Evolutionary conservation across 1,140 invertebrate species (phyloP), one percentile per base, ranked within the genome.

Genomic region (Drosophila athabasca): DNA sequence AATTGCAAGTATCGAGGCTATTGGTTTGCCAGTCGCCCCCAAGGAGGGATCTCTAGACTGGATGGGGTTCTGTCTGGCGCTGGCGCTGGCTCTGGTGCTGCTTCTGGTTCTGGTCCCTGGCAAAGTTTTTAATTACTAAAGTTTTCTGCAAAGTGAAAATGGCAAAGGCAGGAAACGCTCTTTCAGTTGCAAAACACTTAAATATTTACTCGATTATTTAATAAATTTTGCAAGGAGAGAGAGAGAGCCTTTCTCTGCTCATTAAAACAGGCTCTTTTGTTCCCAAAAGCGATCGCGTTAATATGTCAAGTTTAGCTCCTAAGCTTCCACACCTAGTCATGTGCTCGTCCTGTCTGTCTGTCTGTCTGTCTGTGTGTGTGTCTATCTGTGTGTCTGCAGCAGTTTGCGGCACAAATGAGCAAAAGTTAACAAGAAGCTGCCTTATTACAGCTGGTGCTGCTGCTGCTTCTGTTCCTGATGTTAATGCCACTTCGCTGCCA

Each of bases 361-460:
- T 6, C 26, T 29, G 29, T 31, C 26, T 29, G 26, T 0, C 26
- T 29, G 26, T 6, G 6, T 29, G 26, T 29, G 2, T 2, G 8
- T 13, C 7, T 26, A 6, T 7, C 26, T 24, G 2, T 22, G 9
- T 51, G 35, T 48, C 41, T 48, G 77, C 66, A 55, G 62, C 82
- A 67, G 62, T 66, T 73, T 46, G 51, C 60, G 76, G 69, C 79
- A 67, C 75, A 85, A 85, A 85, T 85, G 82, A 87, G 82, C 82
- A 87, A 87, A 85, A 85, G 65, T 75, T 78, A 87, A 87, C 82
- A 74, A 75, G 73, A 66, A 85, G 82, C 82, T 85, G 78, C 81
- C 82, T 85, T 85, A 85, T 85, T 85, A 85, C 65, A 87, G 82
- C 60, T 81, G 73, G 60, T 70, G 57, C 68, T 50, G 44, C 48